These are phyloP conservation scores for Dastarcus helophoroides DNA, from an alignment of 2,888 invertebrate species.

Conservation along the genomic window DNA sequence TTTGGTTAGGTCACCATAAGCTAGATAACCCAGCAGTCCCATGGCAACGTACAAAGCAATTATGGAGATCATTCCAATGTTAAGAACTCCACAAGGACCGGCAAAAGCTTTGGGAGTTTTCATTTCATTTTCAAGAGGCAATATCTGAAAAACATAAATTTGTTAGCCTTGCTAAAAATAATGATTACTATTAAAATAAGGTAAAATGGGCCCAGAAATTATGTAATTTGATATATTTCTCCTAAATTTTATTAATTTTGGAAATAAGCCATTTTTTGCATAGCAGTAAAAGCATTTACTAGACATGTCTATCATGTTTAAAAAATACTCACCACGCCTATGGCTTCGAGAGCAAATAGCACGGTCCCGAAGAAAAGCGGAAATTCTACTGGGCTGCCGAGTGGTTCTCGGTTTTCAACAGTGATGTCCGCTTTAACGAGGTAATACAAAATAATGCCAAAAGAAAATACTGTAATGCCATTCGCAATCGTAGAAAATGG, in stretches of 20 bases:
- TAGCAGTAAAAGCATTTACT: too few species aligned
- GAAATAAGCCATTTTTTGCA: too few species aligned
- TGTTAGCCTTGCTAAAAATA: too few species aligned
- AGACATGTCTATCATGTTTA: neutral
- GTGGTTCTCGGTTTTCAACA: constrained; percentile 37
- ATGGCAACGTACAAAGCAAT: constrained; percentile 74
- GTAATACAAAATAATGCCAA: constrained; percentile 64
- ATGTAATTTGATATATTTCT: too few species aligned
- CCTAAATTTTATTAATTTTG: too few species aligned
- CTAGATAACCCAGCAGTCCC: constrained; percentile 85
- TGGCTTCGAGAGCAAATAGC: constrained; percentile 78
- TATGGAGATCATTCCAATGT: constrained; percentile 71
- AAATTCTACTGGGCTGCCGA: constrained; percentile 44
- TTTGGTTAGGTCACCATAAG: constrained; percentile 58
- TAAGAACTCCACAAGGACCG: constrained; percentile 71
- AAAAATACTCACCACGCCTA: constrained; percentile 55
- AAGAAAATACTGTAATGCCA: constrained; percentile 60
- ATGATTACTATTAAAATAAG: too few species aligned
- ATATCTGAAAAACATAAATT: constrained; percentile 50
- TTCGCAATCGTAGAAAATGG: constrained; percentile 79
- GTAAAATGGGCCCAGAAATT: too few species aligned
- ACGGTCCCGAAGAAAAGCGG: constrained; percentile 84
- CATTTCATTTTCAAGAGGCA: constrained; percentile 93
- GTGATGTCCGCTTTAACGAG: constrained; percentile 52
- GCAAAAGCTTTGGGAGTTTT: constrained; percentile 72